Conservation (phyloP, 2,888 invertebrate species). For the Andrena marginata region DNA sequence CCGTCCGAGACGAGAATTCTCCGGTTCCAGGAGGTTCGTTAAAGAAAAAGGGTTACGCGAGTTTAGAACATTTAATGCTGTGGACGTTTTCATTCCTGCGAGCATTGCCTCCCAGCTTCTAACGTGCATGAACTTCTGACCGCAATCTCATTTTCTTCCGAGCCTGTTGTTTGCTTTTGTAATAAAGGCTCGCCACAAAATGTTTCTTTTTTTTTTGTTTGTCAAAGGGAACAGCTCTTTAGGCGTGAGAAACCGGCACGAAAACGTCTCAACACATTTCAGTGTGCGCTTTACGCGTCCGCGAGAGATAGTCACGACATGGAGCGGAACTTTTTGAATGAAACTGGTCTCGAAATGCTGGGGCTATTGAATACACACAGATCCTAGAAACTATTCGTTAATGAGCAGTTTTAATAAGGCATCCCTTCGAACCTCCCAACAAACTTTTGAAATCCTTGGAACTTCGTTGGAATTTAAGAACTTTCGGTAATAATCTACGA, state of each 20-base stretch:
- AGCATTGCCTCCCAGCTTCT: background rate
- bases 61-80: conserved; percentile 24
- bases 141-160: background rate
- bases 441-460: too few relatives aligned
- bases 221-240: background rate
- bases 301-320: background rate
- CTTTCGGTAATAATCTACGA: too few relatives aligned
- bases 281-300: background rate
- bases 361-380: too few relatives aligned
- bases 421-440: too few relatives aligned
- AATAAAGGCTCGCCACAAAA: background rate
- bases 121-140: conserved; percentile 1
- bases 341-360: background rate
- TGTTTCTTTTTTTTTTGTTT: background rate
- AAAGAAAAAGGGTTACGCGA: conserved; percentile 18
- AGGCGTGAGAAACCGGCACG: background rate
- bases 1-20: conserved; percentile 28
- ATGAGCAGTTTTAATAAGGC: too few relatives aligned
- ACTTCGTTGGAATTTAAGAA: too few relatives aligned
- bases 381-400: too few relatives aligned
- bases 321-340: background rate
- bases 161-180: background rate
- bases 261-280: background rate
- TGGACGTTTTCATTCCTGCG: background rate
- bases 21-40: conserved; percentile 11